phyloP scores from a whole-genome alignment of 2,888 invertebrate genomes.

The Athripsodes cinereus region DNA sequence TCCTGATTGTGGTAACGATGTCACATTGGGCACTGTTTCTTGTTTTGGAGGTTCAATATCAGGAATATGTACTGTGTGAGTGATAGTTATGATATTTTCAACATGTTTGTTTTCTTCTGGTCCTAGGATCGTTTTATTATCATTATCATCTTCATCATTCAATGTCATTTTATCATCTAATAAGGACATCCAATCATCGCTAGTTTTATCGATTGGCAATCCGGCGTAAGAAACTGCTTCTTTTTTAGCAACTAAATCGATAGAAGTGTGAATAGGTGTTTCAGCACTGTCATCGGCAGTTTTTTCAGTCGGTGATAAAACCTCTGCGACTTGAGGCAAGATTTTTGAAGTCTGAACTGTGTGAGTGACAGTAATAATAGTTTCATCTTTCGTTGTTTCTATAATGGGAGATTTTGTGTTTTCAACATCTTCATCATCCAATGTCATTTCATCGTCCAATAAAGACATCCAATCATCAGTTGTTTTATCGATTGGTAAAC shows the following conservation, averaged over 20 bases:
- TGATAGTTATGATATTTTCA: not conserved
- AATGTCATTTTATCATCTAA: conserved; percentile 28
- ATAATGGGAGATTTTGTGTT: not conserved
- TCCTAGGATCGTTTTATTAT: not conserved
- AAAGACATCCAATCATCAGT: conserved; percentile 26
- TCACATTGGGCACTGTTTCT: too few relatives aligned
- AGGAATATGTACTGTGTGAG: not conserved
- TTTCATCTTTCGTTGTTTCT: too few relatives aligned
- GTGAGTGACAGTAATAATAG: not conserved
- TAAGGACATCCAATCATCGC: conserved; percentile 1
- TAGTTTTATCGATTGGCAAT: not conserved
- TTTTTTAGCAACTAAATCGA: not conserved
- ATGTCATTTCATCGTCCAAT: conserved; percentile 27
- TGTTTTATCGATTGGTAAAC: conserved; percentile 22
- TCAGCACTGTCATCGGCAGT: too few relatives aligned
- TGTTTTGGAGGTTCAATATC: not conserved
- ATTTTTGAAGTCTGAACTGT: not conserved
- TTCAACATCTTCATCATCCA: conserved; percentile 24
- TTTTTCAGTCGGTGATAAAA: not conserved
- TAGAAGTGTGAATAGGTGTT: too few relatives aligned
- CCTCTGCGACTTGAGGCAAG: not conserved
- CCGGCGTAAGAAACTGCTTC: conserved; percentile 17
- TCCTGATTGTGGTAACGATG: too few relatives aligned
- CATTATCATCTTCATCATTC: conserved; percentile 23
- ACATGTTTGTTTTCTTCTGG: not conserved